These are phyloP conservation scores for Macrosoma leucophasiata DNA, from an alignment of 2,888 invertebrate species.

Conservation along the genomic window DNA sequence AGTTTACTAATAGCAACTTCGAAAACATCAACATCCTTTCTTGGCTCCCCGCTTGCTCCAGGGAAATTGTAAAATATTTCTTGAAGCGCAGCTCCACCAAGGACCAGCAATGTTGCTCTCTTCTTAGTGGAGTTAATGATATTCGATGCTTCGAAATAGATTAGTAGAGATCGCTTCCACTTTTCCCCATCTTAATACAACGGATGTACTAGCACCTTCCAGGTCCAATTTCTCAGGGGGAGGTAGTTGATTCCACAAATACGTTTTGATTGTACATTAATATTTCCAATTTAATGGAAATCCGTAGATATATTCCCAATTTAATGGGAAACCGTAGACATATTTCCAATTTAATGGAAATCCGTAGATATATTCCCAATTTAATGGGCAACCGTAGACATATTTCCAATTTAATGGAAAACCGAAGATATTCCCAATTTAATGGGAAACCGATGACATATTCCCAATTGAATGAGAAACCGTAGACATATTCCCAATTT, in stretches of 20 bases:
- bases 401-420: no score
- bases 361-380: no score
- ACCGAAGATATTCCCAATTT: no score
- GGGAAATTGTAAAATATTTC: slow-evolving; percentile 32
- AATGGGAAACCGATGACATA: no score
- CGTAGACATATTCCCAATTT: no score
- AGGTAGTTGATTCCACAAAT: slow-evolving; percentile 9
- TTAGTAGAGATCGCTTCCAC: slow-evolving; percentile 30
- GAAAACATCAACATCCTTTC: slow-evolving; percentile 8
- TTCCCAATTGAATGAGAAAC: no score
- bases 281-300: slow-evolving; percentile 1
- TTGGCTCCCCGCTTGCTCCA: slow-evolving; percentile 15
- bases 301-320: slow-evolving; percentile 2
- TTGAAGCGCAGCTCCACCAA: slow-evolving; percentile 28
- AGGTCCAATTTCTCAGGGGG: slow-evolving; percentile 12
- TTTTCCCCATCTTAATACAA: slow-evolving; percentile 30
- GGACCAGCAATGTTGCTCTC: slow-evolving; percentile 25
- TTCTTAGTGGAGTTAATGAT: slow-evolving; percentile 13
- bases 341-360: no score
- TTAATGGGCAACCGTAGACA: no score
- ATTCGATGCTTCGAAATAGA: slow-evolving; percentile 25
- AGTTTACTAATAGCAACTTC: slow-evolving; percentile 11
- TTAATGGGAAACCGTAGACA: slow-evolving; percentile 6
- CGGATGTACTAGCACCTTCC: slow-evolving; percentile 28
- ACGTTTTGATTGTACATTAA: slow-evolving; percentile 5